Evolutionary conservation across 2,888 invertebrate species (phyloP), one percentile per base, ranked within the genome.

Genomic region (Hylaea fasciaria): DNA sequence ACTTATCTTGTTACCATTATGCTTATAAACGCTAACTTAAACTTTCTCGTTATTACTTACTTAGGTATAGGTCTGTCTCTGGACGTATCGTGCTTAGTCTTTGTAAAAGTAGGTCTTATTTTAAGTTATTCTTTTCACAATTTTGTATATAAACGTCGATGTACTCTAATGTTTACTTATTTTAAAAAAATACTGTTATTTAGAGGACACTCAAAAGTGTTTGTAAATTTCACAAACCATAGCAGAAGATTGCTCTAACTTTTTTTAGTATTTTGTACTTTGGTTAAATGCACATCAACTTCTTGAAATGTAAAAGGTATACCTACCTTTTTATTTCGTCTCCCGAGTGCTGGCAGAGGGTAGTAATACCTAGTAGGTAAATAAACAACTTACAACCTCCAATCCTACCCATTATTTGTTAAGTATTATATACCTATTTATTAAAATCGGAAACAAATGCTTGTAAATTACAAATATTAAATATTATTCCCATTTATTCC

Each of bases 391-490:
- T n/a, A n/a, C n/a, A n/a, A n/a, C n/a, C n/a, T n/a, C n/a, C n/a
- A n/a, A n/a, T n/a, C n/a, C n/a, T n/a, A n/a, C n/a, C n/a, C n/a
- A n/a, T n/a, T n/a, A n/a, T n/a, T n/a, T 44, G 17, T 47, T 35
- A 57, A 41, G 29, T 46, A 28, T 35, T 61, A 7, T 28, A 28
- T 28, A 45, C 14, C 60, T 68, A 68, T 68, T 66, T 70, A 68
- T 68, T 66, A 12, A 59, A 62, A 66, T 65, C 55, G 44, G 59
- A 48, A 49, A 51, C 57, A 46, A 57, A 60, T 50, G 45, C 32
- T 66, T 66, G 62, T 67, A 58, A 57, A 64, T 57, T 60, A 64
- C 53, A 57, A 66, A 64, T 69, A n/a, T n/a, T n/a, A 68, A 64
- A 71, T 64, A 62, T 55, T 54, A 37, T 64, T 46, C 28, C 12